Evolutionary conservation across 2,113 vertebrate species (phyloP).

Genomic region (Rhea americana): DNA sequence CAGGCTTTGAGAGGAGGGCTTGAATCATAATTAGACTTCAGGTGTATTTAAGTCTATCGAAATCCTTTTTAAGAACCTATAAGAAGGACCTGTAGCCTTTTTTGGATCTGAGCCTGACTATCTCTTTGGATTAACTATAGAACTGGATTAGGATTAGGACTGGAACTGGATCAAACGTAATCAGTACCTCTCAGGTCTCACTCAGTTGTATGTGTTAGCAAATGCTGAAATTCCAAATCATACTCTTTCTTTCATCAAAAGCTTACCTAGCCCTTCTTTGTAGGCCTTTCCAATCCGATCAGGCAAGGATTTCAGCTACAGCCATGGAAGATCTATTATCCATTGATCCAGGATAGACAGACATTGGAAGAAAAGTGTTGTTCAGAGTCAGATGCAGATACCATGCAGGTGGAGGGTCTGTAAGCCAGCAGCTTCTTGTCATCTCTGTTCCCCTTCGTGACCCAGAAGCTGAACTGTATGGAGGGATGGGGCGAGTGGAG

Average conservation of each 20-base stretch:
- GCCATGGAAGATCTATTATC: neutral
- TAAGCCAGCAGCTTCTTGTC: neutral
- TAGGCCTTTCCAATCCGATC: neutral
- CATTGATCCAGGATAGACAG: neutral
- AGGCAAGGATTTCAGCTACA: neutral
- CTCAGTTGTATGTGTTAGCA: neutral
- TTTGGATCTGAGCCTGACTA: neutral
- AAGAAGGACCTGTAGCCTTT: neutral
- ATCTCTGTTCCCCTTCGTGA: accelerated
- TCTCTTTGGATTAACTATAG: neutral
- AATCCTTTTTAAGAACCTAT: neutral
- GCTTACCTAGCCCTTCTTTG: neutral
- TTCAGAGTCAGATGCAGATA: neutral
- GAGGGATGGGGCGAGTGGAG: accelerated
- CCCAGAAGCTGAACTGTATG: neutral
- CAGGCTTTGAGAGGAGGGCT: neutral
- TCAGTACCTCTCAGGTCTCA: neutral
- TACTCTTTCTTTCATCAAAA: neutral
- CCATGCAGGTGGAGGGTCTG: accelerated
- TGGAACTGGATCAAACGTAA: neutral
- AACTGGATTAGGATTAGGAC: neutral
- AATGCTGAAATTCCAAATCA: neutral
- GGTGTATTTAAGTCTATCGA: neutral
- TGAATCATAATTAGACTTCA: neutral
- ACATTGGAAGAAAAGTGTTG: neutral